Evolutionary conservation across 2,113 vertebrate genomes (phyloP), one percentile per base, ranked within the genome.

Genomic region (Orcinus orca): DNA sequence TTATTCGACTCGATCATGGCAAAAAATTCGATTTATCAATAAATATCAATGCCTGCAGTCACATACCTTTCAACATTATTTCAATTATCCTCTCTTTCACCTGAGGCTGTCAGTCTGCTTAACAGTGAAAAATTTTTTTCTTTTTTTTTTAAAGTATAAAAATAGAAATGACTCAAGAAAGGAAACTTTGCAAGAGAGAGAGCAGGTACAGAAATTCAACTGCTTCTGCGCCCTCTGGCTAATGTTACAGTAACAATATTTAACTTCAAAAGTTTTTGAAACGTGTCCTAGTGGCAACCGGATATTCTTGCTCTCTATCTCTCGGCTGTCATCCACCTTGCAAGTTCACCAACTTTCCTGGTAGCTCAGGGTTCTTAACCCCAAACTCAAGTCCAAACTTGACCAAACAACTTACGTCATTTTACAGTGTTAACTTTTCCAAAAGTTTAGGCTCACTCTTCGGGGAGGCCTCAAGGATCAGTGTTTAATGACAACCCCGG

Each of bases 161-260:
- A 55, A 15, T 0, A 71, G 6, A 95, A 71, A 73, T 3, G 11
- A 60, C 53, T 60, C 50, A 26, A 80, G 74, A 71, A 94, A 93
- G 13, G 74, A 62, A 92, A 58, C 79, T 91, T 63, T 41, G 60
- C 67, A 23, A 53, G 67, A 70, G 25, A 81, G 41, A 29, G 0
- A 15, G 33, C 68, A 62, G 62, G n/a, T 41, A 67, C 60, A 70
- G 41, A 84, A 84, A 67, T 31, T 33, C 77, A 67, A 83, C 50
- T 10, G 70, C 65, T 70, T 96, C 80, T 85, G 96, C 53, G 38
- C 71, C 53, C 71, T 92, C 53, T 71, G 91, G 85, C 65, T 81
- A 88, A 95, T 89, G 97, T 97, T 96, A 97, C 85, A 97, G 91
- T 97, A 65, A 87, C 97, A 88, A 20, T 74, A 74, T 68, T 79